These are phyloP conservation scores for Dicaeum eximium DNA, from an alignment of 2,113 vertebrate species.

Conservation along the genomic window DNA sequence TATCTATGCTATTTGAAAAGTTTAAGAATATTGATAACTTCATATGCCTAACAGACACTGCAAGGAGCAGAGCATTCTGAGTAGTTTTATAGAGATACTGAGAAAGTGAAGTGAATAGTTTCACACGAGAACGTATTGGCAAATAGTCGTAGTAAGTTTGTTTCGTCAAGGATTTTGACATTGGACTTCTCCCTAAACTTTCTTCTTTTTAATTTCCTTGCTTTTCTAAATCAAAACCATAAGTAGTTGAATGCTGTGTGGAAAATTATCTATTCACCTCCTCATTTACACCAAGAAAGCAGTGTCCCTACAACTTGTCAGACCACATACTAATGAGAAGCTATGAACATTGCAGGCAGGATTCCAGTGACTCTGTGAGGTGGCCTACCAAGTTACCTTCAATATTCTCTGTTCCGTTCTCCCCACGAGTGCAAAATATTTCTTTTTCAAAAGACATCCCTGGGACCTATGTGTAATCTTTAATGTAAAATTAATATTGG, in stretches of 20 bases:
- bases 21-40: background rate
- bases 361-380: background rate
- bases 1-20: background rate
- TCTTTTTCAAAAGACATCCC: background rate
- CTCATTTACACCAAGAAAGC: background rate
- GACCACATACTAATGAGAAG: background rate
- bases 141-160: background rate
- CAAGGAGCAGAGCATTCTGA: background rate
- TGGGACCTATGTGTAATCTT: background rate
- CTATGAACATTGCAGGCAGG: background rate
- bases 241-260: background rate
- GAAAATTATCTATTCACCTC: background rate
- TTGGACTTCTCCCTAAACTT: background rate
- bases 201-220: background rate
- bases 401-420: background rate
- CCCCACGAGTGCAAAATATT: background rate
- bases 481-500: background rate
- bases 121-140: background rate
- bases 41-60: background rate
- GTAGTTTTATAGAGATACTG: background rate
- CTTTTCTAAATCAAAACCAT: background rate
- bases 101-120: background rate
- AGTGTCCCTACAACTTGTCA: background rate
- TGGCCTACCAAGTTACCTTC: background rate
- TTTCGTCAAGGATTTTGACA: background rate